Conservation (phyloP, 2,113 vertebrate species). For the Onychorhynchus coronatus region DNA sequence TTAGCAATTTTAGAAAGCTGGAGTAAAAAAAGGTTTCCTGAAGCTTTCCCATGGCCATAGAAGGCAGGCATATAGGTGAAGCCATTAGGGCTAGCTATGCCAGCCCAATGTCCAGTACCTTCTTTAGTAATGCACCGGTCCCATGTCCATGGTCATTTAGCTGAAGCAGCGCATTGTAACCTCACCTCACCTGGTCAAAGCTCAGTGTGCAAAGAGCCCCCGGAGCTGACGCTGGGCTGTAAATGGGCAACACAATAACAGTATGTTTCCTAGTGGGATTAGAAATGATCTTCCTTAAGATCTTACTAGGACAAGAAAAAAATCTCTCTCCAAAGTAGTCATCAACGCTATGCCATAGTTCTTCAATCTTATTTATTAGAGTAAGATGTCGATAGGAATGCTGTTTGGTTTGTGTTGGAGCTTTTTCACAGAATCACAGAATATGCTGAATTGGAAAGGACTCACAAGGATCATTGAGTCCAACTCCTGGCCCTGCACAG, state of each 20-base stretch:
- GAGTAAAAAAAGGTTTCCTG: background rate
- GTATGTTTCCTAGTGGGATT: background rate
- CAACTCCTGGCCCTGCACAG: background rate
- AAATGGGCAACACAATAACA: fast-evolving
- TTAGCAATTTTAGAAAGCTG: background rate
- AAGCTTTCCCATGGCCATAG: background rate
- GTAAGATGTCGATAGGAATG: background rate
- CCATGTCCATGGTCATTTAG: background rate
- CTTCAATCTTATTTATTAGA: background rate
- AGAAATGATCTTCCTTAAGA: background rate
- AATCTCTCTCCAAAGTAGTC: background rate
- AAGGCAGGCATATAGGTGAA: background rate
- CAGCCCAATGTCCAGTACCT: background rate
- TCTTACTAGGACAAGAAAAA: background rate
- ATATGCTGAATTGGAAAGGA: background rate
- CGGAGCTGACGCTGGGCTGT: background rate
- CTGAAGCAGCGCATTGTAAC: background rate
- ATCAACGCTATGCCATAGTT: background rate
- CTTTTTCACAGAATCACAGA: background rate
- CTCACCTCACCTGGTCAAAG: background rate
- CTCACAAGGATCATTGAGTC: background rate
- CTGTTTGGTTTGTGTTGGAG: background rate
- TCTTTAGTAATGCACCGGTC: background rate
- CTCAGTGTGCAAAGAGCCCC: background rate
- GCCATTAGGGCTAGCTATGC: background rate